A percentile compares a stretch with the other conserved stretches of the same genome.
phyloP scores from a whole-genome alignment of 2,113 vertebrate species.

The Calypte anna region DNA sequence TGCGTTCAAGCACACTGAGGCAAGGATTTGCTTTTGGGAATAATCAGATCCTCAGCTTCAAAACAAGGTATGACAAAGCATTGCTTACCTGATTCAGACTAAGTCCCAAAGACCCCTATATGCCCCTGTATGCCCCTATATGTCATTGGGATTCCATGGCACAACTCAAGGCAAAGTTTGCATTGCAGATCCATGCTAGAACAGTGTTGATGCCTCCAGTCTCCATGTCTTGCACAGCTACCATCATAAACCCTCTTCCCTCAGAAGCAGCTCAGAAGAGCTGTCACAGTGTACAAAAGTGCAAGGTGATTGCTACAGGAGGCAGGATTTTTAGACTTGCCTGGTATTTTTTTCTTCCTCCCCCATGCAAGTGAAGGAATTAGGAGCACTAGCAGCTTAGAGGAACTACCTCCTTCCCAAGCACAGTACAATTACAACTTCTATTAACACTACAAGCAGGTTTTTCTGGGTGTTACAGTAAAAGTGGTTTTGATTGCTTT shows the following conservation, averaged over 20 bases:
- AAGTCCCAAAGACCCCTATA: neutral
- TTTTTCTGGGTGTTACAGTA: neutral
- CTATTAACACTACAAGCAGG: neutral
- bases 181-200: neutral
- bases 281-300: neutral
- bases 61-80: neutral
- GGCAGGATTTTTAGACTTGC: neutral
- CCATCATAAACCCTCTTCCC: neutral
- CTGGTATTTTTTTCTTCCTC: neutral
- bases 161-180: neutral
- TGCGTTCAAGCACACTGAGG: neutral
- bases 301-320: neutral
- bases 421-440: neutral
- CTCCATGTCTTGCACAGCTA: neutral
- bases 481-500: no score
- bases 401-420: neutral
- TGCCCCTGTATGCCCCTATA: no score
- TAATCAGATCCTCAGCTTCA: neutral
- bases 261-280: neutral
- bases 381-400: neutral
- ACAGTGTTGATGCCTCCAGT: accelerated
- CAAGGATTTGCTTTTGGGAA: neutral
- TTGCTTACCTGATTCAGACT: neutral
- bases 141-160: neutral
- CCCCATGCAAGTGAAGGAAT: neutral